phyloP scores from a whole-genome alignment of 1,140 invertebrate genomes.

The Bactericera cockerelli region DNA sequence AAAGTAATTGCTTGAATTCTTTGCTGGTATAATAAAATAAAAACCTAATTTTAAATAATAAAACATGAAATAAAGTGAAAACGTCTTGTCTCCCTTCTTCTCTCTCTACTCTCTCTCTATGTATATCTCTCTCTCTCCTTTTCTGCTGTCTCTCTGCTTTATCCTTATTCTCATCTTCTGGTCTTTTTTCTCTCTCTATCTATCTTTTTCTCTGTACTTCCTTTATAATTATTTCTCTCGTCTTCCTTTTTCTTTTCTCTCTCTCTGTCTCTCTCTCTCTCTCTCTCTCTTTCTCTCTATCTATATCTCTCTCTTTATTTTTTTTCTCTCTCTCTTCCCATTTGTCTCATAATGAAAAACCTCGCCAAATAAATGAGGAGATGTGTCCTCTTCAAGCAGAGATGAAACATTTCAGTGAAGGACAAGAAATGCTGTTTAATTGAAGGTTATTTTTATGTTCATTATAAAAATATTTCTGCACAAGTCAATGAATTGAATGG shows the following conservation, averaged over 20 bases:
- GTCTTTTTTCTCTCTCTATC: not conserved
- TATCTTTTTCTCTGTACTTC: not conserved
- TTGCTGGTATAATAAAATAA: not conserved
- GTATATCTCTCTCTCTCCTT: too few species aligned
- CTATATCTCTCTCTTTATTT: not conserved
- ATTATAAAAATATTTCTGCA: too few species aligned
- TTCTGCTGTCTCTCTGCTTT: too few species aligned
- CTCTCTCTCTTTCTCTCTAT: not conserved
- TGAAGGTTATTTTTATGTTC: too few species aligned
- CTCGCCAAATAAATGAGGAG: not conserved
- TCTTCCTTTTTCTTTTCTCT: not conserved
- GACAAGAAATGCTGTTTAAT: too few species aligned
- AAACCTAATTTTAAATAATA: slow-evolving; percentile 9
- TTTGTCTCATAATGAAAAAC: slow-evolving; percentile 4
- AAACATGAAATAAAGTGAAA: slow-evolving; percentile 8
- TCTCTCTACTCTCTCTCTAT: not conserved
- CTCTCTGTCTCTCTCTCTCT: not conserved
- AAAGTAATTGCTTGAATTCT: slow-evolving; percentile 1
- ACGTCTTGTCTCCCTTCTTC: not conserved
- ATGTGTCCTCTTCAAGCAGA: not conserved
- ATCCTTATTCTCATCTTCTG: not conserved
- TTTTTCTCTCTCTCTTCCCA: not conserved
- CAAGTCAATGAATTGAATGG: too few species aligned
- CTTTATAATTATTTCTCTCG: too few species aligned
- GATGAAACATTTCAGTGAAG: too few species aligned